These are phyloP conservation scores for Sarcophaga bullata DNA, from an alignment of 1,140 invertebrate genomes.

Conservation along the genomic window DNA sequence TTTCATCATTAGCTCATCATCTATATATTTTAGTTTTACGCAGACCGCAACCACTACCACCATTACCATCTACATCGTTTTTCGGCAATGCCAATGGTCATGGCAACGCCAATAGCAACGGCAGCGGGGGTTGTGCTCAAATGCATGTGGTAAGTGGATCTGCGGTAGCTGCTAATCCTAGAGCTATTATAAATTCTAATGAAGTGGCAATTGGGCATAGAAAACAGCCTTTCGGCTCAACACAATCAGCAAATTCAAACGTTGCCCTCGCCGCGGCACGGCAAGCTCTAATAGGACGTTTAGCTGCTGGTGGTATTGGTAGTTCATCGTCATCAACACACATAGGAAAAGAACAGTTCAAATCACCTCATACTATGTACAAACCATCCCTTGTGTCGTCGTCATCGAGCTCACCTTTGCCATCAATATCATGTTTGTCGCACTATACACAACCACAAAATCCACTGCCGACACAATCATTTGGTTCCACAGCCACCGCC, in stretches of 20 bases:
- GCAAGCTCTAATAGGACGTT: constrained; percentile 58
- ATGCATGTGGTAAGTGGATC: constrained; percentile 49
- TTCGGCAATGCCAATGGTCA: constrained; percentile 51
- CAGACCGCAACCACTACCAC: constrained; percentile 51
- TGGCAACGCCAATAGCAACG: constrained; percentile 18
- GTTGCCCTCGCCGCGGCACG: constrained; percentile 56
- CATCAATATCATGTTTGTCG: neutral
- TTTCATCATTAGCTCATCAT: constrained; percentile 61
- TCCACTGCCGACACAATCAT: constrained; percentile 43
- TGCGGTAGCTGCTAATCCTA: constrained; percentile 36
- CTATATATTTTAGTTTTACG: constrained; percentile 64
- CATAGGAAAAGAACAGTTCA: constrained; percentile 10
- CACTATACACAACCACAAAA: constrained; percentile 35
- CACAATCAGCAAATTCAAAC: constrained; percentile 39
- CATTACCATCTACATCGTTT: constrained; percentile 49
- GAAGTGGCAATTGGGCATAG: neutral
- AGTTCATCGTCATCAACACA: constrained; percentile 22
- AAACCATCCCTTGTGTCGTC: neutral
- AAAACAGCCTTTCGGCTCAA: constrained; percentile 15
- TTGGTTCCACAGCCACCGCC: constrained; percentile 50
- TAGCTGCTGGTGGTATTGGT: constrained; percentile 49
- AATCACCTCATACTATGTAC: constrained; percentile 13
- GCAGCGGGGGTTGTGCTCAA: constrained; percentile 49
- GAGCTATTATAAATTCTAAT: neutral
- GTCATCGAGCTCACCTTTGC: neutral